Conservation (phyloP, 1,140 invertebrate species). For the Fopius arisanus region DNA sequence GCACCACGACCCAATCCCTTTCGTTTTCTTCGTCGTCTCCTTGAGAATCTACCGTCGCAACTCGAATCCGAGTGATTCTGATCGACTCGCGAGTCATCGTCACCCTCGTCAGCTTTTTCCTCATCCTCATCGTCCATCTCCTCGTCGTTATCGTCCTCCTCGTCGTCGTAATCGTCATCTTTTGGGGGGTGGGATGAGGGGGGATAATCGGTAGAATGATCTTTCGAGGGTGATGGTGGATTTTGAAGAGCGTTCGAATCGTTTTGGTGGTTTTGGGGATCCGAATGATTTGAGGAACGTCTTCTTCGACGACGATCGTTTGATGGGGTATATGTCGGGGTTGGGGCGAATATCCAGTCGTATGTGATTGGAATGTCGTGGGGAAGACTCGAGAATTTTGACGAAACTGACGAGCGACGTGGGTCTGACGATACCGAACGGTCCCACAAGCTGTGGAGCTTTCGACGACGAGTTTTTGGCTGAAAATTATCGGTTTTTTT, state of each 20-base stretch:
- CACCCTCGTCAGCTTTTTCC: conserved; percentile 14
- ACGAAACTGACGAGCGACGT: conserved; percentile 48
- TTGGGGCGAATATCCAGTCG: conserved; percentile 68
- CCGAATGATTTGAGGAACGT: background rate
- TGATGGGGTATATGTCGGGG: background rate
- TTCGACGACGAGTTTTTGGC: conserved; percentile 78
- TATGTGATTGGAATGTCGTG: conserved; percentile 63
- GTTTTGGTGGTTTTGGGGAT: background rate
- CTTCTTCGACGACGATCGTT: background rate
- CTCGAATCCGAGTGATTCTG: conserved; percentile 49
- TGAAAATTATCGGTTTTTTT: conserved; percentile 48
- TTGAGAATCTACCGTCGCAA: conserved; percentile 58
- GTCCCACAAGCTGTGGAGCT: conserved; percentile 78
- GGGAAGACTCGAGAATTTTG: conserved; percentile 73
- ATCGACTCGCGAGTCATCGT: conserved; percentile 28
- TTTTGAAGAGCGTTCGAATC: background rate
- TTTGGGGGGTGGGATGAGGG: background rate
- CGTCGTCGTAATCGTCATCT: conserved; percentile 12
- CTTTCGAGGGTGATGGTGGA: background rate
- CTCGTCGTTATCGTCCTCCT: conserved; percentile 28
- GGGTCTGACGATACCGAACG: conserved; percentile 46
- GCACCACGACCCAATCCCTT: conserved; percentile 23
- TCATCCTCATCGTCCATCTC: conserved; percentile 45
- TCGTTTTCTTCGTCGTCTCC: conserved; percentile 42
- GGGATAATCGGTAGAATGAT: background rate